A percentile compares a stretch with the other conserved stretches of the same genome.
Evolutionary conservation across 2,888 invertebrate species (phyloP).

Genomic region (Meiosimyza decipiens): DNA sequence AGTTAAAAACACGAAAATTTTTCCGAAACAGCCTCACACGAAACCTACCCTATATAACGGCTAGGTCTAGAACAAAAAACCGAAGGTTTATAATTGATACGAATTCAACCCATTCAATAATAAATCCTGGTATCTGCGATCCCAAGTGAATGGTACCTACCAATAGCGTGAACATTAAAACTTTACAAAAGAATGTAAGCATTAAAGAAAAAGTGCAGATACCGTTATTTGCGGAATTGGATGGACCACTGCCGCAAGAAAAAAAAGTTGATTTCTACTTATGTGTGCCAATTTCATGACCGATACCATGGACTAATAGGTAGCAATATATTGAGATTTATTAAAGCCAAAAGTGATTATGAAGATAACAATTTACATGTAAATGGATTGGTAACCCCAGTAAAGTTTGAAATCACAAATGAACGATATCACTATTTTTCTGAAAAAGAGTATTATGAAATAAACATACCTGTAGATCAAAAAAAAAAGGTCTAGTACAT

Average conservation of each 20-base stretch:
- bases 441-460: no score
- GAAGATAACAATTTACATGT: no score
- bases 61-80: neutral
- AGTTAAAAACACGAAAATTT: no score
- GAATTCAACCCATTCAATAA: neutral
- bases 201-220: neutral
- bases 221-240: neutral
- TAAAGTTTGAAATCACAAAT: no score
- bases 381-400: no score
- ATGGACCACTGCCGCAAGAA: neutral
- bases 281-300: neutral
- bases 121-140: neutral
- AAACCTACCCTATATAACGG: neutral
- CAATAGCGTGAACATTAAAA: neutral
- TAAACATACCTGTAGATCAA: no score
- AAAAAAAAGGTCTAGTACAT: no score
- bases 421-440: no score
- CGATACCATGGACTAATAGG: neutral
- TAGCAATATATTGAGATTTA: constrained; percentile 14
- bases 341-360: constrained; percentile 29
- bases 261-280: no score
- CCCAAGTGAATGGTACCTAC: neutral
- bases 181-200: neutral
- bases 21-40: no score
- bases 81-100: neutral